Evolutionary conservation across 2,113 vertebrate genomes (phyloP), one percentile per base, ranked within the genome.

Genomic region (Dicentrarchus labrax): DNA sequence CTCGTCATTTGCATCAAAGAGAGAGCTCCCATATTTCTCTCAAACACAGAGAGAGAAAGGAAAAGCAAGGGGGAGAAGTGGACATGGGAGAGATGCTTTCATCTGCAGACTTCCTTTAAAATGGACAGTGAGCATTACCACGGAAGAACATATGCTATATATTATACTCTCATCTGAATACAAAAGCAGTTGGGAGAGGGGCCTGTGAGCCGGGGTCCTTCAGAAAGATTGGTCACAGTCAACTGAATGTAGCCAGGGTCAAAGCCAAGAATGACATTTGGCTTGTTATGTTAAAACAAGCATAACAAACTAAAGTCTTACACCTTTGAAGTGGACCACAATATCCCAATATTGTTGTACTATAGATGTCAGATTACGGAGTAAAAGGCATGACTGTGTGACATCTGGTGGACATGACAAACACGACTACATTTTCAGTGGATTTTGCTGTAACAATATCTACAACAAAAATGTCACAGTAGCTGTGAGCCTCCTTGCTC

Each of bases 131-230:
- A 92, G 87, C 80, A 87, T 87, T 91, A 90, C 75, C 67, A 76
- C 85, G 47, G 81, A 90, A 76, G 76, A 77, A 92, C 95, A 95
- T 94, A 85, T 96, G 95, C 93, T 92, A 80, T 64, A 83, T 74
- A 93, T 95, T 95, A 95, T 45, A 48, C 75, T 78, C 89, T 92
- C 86, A 94, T 95, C 94, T 95, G 93, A 95, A 95, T 94, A 95
- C 93, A 95, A 95, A 94, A 94, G 92, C 87, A 91, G 72, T 84
- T 71, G 88, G 86, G 50, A 74, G 53, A 83, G 82, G 86, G 80
- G 88, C 81, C 86, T 80, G 70, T 61, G 86, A 85, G 84, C 79
- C 10, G 38, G 67, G 30, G 74, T 81, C 85, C 88, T 89, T 92
- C 91, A 89, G 51, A 86, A 64, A 85, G 84, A 93, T 91, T 90